A percentile compares a stretch with the other conserved stretches of the same genome.
Evolutionary conservation across 2,888 invertebrate genomes (phyloP).

Genomic region (Monopis laevigella): DNA sequence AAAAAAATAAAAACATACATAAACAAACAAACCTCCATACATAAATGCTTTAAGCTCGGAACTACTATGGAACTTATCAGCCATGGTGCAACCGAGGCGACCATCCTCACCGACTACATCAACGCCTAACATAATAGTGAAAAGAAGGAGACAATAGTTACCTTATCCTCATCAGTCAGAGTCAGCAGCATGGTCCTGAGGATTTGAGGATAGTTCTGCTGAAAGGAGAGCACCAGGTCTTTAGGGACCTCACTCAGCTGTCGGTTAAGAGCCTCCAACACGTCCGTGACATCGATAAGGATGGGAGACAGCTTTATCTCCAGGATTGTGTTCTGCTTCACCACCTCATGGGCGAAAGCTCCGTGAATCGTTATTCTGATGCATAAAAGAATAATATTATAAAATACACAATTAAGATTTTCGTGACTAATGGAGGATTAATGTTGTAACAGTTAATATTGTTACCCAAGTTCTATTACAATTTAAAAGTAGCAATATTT

Average conservation of each 20-base stretch:
- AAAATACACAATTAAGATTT: background rate
- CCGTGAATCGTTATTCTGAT: constrained; percentile 53
- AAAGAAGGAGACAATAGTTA: no score
- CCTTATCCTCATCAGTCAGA: constrained; percentile 47
- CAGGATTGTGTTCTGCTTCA: constrained; percentile 47
- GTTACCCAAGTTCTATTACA: no score
- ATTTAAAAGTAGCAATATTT: no score
- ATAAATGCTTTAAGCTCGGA: no score
- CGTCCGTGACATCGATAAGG: constrained; percentile 33
- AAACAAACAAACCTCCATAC: no score
- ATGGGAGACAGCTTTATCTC: constrained; percentile 47
- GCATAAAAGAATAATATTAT: constrained; percentile 14
- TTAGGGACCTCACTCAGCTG: constrained; percentile 33
- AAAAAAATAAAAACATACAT: no score
- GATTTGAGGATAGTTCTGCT: constrained; percentile 34
- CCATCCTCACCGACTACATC: no score
- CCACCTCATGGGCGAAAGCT: constrained; percentile 52
- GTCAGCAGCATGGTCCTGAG: constrained; percentile 36
- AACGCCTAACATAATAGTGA: no score
- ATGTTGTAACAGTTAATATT: no score
- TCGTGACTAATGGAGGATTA: no score
- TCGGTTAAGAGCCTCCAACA: constrained; percentile 37
- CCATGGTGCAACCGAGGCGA: no score
- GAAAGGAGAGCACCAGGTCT: constrained; percentile 27
- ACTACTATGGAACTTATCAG: no score